These are phyloP conservation scores for Rhipidura dahli DNA, from an alignment of 2,113 vertebrate genomes.

Conservation along the genomic window DNA sequence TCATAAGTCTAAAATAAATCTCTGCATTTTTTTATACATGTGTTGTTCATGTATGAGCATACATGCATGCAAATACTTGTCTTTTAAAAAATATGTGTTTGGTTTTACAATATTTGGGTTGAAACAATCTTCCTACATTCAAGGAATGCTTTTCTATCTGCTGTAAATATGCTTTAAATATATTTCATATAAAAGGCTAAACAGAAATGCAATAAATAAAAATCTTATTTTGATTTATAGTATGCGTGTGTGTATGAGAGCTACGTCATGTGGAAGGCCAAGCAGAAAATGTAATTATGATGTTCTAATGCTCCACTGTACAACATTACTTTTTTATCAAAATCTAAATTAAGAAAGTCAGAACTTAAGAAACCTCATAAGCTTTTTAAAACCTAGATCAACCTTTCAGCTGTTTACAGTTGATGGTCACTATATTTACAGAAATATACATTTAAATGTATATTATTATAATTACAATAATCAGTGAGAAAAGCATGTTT, in stretches of 20 bases:
- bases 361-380: not conserved
- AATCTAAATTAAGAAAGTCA: not conserved
- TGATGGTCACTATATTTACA: not conserved
- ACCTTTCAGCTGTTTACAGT: not conserved
- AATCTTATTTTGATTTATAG: not conserved
- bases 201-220: not conserved
- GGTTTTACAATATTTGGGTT: not conserved
- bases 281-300: not conserved
- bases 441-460: not conserved
- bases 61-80: not conserved
- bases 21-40: not conserved
- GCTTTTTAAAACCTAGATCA: not conserved
- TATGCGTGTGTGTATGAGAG: not conserved
- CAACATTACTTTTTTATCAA: not conserved
- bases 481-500: not conserved
- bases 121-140: not conserved
- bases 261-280: not conserved
- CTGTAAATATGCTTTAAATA: not conserved
- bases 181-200: not conserved
- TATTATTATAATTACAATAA: not conserved
- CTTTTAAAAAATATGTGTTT: not conserved
- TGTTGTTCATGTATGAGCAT: accelerated
- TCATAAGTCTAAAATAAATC: not conserved
- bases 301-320: not conserved
- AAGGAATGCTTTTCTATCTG: not conserved